Base-by-base conservation (phyloP, 2,888 invertebrate species). In the Exocentrus adspersus region DNA sequence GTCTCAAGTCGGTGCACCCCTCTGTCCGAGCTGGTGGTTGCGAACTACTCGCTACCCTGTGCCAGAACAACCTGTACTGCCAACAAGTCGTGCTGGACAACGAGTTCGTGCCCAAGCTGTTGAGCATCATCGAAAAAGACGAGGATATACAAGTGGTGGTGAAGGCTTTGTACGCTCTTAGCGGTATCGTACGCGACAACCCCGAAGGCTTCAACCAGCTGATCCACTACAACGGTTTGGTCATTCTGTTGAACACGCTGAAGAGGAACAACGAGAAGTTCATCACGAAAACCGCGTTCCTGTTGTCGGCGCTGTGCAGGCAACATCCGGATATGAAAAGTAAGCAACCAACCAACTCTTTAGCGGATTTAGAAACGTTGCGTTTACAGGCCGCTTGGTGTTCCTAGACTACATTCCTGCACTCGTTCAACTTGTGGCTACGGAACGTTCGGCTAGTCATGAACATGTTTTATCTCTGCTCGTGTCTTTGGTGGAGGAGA, bases 51-150 rank as follows among this genome's bases (percentile, higher is more conserved):
- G 95, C 91, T 0, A 91, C 91, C 74, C 80, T 94, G 61, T 89
- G 91, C 30, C 96, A 97, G 82, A 95, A 96, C 82, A 95, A 96
- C 83, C 88, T 90, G 0, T 91, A 87, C 78, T 93, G 93, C 73
- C 96, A 97, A 80, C 82, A 87, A 20, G 84, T 86, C 42, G 88
- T 90, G n/a, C 71, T 92, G 3, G 88, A 91, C 64, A 84, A 86
- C 48, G 87, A 88, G 0, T 82, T 92, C 6, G 81, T 95, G 43
- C 87, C 88, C 0, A 83, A 86, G 6, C 80, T 95, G 12, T 76
- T 92, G 10, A 80, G 81, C 3, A 80, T 91, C 60, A 80, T 90
- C 9, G 86, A 88, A 71, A 82, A 81, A 7, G 85, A 86, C 65
- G 79, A 82, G 0, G 90, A 91, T 76, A 78, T 81, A 0, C 84